Conservation (phyloP, 2,888 invertebrate species). For the Morpho deidamia region DNA sequence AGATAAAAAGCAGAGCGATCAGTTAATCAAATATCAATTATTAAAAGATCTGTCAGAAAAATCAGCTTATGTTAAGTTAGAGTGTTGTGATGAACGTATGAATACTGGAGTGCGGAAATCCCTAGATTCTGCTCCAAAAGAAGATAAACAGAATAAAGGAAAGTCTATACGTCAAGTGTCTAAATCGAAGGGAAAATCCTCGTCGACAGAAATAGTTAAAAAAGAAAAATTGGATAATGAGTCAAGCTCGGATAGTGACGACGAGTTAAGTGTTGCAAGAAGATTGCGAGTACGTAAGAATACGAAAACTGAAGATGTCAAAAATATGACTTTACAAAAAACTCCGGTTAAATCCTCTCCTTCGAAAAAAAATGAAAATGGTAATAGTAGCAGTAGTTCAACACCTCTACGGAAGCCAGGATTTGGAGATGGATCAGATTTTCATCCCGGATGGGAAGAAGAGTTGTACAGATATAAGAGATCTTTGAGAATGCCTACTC, state of each 20-base stretch:
- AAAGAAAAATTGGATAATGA: constrained; percentile 47
- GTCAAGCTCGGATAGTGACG: constrained; percentile 63
- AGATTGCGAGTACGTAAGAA: constrained; percentile 68
- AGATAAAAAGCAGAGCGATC: constrained; percentile 56
- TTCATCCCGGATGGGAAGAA: constrained; percentile 89
- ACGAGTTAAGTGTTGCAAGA: constrained; percentile 56
- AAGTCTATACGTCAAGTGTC: constrained; percentile 45
- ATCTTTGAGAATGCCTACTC: constrained; percentile 88
- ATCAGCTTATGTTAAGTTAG: constrained; percentile 68
- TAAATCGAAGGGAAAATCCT: constrained; percentile 49
- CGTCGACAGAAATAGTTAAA: constrained; percentile 51
- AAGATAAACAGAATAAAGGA: constrained; percentile 48
- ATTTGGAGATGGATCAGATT: constrained; percentile 84
- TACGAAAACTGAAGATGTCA: constrained; percentile 65
- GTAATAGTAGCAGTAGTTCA: constrained; percentile 51
- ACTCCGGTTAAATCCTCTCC: constrained; percentile 53
- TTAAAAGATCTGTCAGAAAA: constrained; percentile 68
- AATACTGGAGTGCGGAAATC: constrained; percentile 55
- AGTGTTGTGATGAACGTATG: constrained; percentile 68
- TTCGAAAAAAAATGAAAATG: constrained; percentile 50
- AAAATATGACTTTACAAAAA: constrained; percentile 39
- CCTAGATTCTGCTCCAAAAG: constrained; percentile 46
- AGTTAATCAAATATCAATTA: constrained; percentile 53
- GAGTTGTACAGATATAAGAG: constrained; percentile 90
- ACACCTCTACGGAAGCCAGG: constrained; percentile 74